Evolutionary conservation across 2,888 invertebrate genomes (phyloP).

Genomic region (Phortica magna): DNA sequence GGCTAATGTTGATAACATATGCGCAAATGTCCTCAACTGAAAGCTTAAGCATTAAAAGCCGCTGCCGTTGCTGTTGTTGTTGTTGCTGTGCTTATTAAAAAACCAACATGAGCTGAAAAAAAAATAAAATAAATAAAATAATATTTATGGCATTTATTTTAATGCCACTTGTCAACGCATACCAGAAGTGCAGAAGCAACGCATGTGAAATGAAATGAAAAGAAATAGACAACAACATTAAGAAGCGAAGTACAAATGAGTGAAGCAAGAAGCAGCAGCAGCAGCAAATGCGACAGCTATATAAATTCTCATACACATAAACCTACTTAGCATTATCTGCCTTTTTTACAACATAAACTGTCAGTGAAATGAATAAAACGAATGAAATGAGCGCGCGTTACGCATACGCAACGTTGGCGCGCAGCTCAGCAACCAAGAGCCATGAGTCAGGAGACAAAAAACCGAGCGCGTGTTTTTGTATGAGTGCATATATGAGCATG

Average conservation of each 20-base stretch:
- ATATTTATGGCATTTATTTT: conserved; percentile 64
- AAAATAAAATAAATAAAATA: conserved; percentile 46
- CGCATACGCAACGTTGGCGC: conserved; percentile 48
- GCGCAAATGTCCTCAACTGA: not conserved
- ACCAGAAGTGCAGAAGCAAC: not conserved
- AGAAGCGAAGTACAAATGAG: too few species aligned
- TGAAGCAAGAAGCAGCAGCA: conserved; percentile 48
- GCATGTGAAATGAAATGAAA: conserved; percentile 21
- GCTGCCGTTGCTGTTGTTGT: conserved; percentile 4
- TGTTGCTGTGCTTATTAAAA: not conserved
- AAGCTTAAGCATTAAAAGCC: not conserved
- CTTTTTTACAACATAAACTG: conserved; percentile 24
- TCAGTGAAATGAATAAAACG: not conserved
- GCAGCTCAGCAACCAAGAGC: not conserved
- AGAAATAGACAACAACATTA: not conserved
- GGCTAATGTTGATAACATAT: conserved; percentile 28
- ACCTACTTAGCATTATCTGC: conserved; percentile 52
- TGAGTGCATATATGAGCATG: not conserved
- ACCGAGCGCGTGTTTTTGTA: conserved; percentile 32
- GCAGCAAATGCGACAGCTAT: conserved; percentile 22
- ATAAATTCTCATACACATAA: conserved; percentile 37
- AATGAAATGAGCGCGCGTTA: conserved; percentile 36
- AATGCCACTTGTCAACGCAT: conserved; percentile 64
- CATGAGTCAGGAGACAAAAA: not conserved
- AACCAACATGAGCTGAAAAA: not conserved